These are phyloP conservation scores for honey bee (Apis mellifera) DNA, from an alignment of 1,140 invertebrate species.

Conservation along the genomic window Amel_HAv3.1 CM009931.2:22037001-22037500, in stretches of 20 bases:
- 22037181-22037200: neutral
- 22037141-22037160: neutral
- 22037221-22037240: neutral
- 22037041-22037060: neutral
- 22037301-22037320: too few relatives aligned
- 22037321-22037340: neutral
- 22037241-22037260: neutral
- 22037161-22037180: neutral
- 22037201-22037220: neutral
- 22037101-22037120: neutral
- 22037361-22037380: neutral
- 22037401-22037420: conserved; percentile 24
- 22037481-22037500: conserved; percentile 15
- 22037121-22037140: conserved; percentile 1
- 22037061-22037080: neutral
- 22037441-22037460: neutral
- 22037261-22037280: neutral
- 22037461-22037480: conserved; percentile 21
- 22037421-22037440: neutral
- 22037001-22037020: conserved; percentile 29
- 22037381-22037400: conserved; percentile 9
- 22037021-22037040: conserved; percentile 7
- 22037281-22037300: neutral
- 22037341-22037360: neutral
- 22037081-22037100: neutral